These are phyloP conservation scores for Sinocyclocheilus rhinocerous DNA, from an alignment of 2,113 vertebrate genomes.

Conservation along the genomic window DNA sequence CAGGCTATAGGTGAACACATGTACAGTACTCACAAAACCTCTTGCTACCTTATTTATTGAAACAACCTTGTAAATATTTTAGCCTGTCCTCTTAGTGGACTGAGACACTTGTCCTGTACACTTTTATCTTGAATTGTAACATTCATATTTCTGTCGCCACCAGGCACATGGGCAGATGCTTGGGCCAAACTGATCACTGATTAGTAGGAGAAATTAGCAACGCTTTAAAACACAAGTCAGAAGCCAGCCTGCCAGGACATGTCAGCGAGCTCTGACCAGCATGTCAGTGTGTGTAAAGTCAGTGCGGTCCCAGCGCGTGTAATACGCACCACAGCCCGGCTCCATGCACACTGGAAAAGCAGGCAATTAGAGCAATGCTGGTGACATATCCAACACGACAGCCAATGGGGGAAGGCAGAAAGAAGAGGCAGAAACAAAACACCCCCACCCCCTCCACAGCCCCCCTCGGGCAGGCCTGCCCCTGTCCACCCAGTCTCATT, in stretches of 20 bases:
- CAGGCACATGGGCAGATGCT: conserved; percentile 8
- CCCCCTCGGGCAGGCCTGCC: conserved; percentile 1
- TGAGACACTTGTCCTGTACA: background rate
- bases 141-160: background rate
- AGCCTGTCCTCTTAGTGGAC: background rate
- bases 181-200: conserved; percentile 1
- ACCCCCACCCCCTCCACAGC: background rate
- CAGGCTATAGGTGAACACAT: background rate
- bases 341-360: conserved; percentile 19
- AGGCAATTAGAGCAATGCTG: conserved; percentile 39
- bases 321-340: conserved; percentile 20
- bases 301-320: background rate
- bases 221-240: conserved; percentile 19
- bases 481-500: background rate
- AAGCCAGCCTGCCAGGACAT: conserved; percentile 5
- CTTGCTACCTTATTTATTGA: background rate
- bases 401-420: conserved; percentile 13
- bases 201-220: conserved; percentile 11
- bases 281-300: conserved; percentile 19
- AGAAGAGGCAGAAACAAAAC: background rate
- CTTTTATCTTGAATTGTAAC: background rate
- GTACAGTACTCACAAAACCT: background rate
- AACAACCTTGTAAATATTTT: background rate
- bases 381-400: conserved; percentile 40
- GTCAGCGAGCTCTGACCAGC: background rate